Conservation (phyloP, 2,113 vertebrate genomes). For the Mormoops blainvillei region DNA sequence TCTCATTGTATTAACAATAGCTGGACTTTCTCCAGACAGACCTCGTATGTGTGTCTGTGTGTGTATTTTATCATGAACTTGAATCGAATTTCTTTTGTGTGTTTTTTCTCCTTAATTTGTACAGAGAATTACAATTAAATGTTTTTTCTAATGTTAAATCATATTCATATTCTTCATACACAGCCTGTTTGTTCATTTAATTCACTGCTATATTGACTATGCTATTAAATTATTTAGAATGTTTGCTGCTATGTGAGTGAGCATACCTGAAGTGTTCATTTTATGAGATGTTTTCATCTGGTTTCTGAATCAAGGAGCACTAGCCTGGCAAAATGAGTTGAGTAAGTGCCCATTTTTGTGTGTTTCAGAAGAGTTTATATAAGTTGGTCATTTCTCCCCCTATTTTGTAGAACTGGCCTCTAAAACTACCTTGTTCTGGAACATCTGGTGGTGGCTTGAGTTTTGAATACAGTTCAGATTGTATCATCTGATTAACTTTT, state of each 20-base stretch:
- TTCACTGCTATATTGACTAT: slow-evolving; percentile 16
- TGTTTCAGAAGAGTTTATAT: slow-evolving; percentile 3
- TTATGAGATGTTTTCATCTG: not conserved
- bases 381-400: not conserved
- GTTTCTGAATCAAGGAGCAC: not conserved
- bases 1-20: too few species aligned
- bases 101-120: not conserved
- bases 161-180: slow-evolving; percentile 24
- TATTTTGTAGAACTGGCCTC: not conserved
- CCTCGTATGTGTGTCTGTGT: too few species aligned
- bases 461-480: slow-evolving; percentile 11
- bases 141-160: slow-evolving; percentile 34
- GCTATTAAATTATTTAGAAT: slow-evolving; percentile 47
- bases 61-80: too few species aligned
- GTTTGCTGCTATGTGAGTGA: slow-evolving; percentile 20
- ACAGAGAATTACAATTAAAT: slow-evolving; percentile 34
- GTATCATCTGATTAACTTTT: not conserved
- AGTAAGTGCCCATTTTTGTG: not conserved
- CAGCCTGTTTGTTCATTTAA: slow-evolving; percentile 35
- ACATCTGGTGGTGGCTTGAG: not conserved
- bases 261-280: slow-evolving; percentile 34
- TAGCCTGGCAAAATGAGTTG: not conserved
- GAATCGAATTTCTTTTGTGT: too few species aligned
- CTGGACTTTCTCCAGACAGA: too few species aligned
- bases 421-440: not conserved